Base-by-base conservation (phyloP, 53 echinoderm and acorn worm species). In the Patiria pectinifera region DNA sequence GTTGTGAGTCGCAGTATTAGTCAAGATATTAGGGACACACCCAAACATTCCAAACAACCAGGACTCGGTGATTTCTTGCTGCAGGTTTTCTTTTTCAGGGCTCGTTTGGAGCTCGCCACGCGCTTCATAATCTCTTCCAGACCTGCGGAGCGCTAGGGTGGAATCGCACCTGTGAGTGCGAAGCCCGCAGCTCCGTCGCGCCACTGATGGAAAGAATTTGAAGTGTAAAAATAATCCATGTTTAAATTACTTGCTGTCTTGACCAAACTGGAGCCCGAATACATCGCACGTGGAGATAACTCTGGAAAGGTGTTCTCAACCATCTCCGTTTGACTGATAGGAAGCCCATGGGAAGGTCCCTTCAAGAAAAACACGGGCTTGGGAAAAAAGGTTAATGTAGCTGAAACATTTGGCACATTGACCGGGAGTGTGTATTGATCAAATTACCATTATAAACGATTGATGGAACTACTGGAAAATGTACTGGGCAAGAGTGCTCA, bases 261-360 rank as follows among this genome's bases (percentile, higher is more conserved):
- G 53, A 53, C 0, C 35, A 43, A 84, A 44, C 66, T 58, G 15
- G 16, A 58, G 13, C 84, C 66, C 43, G 58, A 70, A 80, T 63
- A 89, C 47, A 89, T 45, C 89, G 79, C 78, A 89, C 63, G 80
- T 89, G 80, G 62, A 72, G 66, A 84, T 84, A 62, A 84, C 84
- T 11, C 84, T 43, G 63, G 62, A 62, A 63, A 89, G 79, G 76
- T 76, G 53, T 76, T 80, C 11, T 14, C 61, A 63, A 46, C 80
- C 79, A 89, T 79, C 79, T 62, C 79, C 22, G 19, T n/a, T 75
- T 13, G 2, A 63, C 78, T 76, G 88, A 77, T 88, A 61, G 69
- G 21, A 89, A 62, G n/a, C 89, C 62, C 84, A 2, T 13, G 84
- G 84, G 84, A 84, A 24, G 11, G 80, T 25, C 45, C 80, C 45